Conservation (phyloP, 2,888 invertebrate species). For the Clitarchus hookeri region DNA sequence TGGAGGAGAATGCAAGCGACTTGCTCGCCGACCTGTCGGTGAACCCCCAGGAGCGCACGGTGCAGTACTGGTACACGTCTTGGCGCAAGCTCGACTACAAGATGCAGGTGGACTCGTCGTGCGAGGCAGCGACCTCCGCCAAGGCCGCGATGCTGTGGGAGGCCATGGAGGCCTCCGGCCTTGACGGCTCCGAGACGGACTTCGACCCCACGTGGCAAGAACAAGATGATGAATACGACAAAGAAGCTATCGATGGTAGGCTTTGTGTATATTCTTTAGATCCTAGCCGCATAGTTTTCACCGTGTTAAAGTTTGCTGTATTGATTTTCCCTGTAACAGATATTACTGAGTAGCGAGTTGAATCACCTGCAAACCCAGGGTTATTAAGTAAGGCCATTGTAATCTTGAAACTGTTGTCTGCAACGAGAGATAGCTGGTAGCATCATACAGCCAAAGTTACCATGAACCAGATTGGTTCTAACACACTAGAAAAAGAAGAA, state of each 20-base stretch:
- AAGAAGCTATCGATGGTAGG: not conserved
- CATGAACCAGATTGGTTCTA: too few relatives aligned
- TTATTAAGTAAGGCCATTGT: too few relatives aligned
- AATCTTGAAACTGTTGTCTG: too few relatives aligned
- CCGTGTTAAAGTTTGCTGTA: too few relatives aligned
- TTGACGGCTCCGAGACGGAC: not conserved
- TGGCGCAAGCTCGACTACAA: conserved; percentile 9
- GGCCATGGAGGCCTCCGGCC: not conserved
- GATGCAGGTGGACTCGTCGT: not conserved
- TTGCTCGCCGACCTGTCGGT: not conserved
- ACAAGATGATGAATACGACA: not conserved
- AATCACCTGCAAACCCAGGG: too few relatives aligned
- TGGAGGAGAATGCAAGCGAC: conserved; percentile 3
- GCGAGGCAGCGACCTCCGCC: not conserved
- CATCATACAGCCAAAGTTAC: too few relatives aligned
- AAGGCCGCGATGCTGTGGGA: not conserved
- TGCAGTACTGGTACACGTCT: not conserved
- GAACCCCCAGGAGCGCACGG: not conserved
- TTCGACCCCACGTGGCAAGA: not conserved
- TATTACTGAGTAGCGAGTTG: too few relatives aligned
- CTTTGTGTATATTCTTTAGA: not conserved
- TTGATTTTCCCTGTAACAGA: too few relatives aligned
- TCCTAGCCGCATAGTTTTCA: too few relatives aligned
- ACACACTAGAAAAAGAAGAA: too few relatives aligned
- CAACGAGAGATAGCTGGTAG: too few relatives aligned